Percentiles rank a stretch among this genome's conserved stretches.
Evolutionary conservation across 2,888 invertebrate genomes (phyloP).

Genomic region (Rapana venosa): DNA sequence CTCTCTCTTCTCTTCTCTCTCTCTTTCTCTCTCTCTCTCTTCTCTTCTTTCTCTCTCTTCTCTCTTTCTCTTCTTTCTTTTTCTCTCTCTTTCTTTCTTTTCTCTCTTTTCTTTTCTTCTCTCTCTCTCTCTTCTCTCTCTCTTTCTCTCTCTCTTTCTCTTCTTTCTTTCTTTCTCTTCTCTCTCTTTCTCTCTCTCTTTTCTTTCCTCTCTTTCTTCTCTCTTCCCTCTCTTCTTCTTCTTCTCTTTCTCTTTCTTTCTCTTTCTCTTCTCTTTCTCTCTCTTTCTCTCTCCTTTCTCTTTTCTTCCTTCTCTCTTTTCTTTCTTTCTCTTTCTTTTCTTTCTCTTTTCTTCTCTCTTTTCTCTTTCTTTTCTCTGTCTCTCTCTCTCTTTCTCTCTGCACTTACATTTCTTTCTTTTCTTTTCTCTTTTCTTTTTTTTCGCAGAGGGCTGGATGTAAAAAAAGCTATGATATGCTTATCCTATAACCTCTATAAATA

Average conservation of each 20-base stretch:
- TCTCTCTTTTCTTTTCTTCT: background rate
- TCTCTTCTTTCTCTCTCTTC: background rate
- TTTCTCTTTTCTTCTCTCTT: background rate
- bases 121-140: background rate
- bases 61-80: background rate
- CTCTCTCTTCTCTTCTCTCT: too few relatives aligned
- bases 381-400: background rate
- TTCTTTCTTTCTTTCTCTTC: background rate
- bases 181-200: background rate
- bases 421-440: background rate
- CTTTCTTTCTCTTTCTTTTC: conserved; percentile 14
- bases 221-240: background rate
- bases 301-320: background rate
- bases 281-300: background rate
- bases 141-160: conserved; percentile 3
- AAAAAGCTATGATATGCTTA: too few relatives aligned
- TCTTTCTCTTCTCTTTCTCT: background rate
- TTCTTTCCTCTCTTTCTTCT: background rate
- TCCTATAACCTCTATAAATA: too few relatives aligned
- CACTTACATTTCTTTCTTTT: too few relatives aligned
- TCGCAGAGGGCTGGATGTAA: background rate
- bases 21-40: conserved; percentile 18
- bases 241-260: background rate
- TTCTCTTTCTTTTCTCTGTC: too few relatives aligned
- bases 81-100: background rate